phyloP scores from a whole-genome alignment of 2,888 invertebrate species.

The Synanthedon andrenaeformis region DNA sequence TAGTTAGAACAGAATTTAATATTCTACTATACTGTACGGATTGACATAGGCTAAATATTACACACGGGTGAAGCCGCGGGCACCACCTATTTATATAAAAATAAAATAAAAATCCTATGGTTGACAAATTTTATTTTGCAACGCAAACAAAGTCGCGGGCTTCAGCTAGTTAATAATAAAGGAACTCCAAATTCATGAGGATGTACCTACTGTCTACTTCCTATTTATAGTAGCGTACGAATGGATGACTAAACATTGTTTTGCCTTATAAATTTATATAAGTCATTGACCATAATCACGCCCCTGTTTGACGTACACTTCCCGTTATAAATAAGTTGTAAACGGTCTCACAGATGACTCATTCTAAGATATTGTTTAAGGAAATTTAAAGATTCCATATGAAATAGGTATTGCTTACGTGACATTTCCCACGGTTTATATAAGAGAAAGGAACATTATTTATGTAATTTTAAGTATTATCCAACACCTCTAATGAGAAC shows the following conservation, averaged over 20 bases:
- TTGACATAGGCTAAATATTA: too few relatives aligned
- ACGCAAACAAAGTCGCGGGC: too few relatives aligned
- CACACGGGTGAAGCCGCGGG: too few relatives aligned
- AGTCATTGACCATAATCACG: conserved; percentile 56
- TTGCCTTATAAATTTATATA: conserved; percentile 25
- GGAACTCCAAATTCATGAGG: too few relatives aligned
- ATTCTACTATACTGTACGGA: too few relatives aligned
- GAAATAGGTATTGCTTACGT: conserved; percentile 28
- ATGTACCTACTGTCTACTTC: background rate
- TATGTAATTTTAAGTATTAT: conserved; percentile 7
- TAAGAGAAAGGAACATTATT: conserved; percentile 14
- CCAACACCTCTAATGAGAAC: conserved; percentile 10
- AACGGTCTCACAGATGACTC: conserved; percentile 45
- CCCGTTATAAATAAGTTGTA: conserved; percentile 53
- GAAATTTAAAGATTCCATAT: conserved; percentile 4
- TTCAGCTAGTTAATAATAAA: too few relatives aligned
- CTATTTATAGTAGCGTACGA: background rate
- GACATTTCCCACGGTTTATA: conserved; percentile 15
- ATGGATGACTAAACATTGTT: conserved; percentile 26
- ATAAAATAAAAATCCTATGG: too few relatives aligned
- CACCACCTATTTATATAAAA: too few relatives aligned
- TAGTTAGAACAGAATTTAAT: too few relatives aligned
- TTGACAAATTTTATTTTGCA: too few relatives aligned
- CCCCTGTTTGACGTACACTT: conserved; percentile 32
- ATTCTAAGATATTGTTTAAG: conserved; percentile 23